Percentiles rank a stretch among this genome's conserved stretches.
Evolutionary conservation across 2,888 invertebrate species (phyloP).

Genomic region (Tiphia femorata): DNA sequence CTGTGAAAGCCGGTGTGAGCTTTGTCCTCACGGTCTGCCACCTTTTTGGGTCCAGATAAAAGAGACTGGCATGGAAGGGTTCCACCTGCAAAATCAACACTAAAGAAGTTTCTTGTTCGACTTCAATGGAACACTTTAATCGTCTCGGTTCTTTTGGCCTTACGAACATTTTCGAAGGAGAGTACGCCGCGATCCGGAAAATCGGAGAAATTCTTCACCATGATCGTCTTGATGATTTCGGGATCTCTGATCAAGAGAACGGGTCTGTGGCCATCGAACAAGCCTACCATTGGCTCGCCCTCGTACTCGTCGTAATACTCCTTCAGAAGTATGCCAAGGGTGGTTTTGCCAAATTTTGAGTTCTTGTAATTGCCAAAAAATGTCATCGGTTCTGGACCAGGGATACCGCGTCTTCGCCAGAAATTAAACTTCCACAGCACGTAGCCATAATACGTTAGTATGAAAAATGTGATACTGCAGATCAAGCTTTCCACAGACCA

Average conservation of each 20-base stretch:
- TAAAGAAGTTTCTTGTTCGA: too few relatives aligned
- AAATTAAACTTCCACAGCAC: conserved; percentile 64
- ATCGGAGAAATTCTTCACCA: conserved; percentile 46
- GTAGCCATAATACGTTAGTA: conserved; percentile 56
- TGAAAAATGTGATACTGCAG: conserved; percentile 12
- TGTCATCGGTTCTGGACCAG: conserved; percentile 61
- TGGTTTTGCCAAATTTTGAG: conserved; percentile 62
- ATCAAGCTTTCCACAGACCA: too few relatives aligned
- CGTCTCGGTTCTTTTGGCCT: too few relatives aligned
- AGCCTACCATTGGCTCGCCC: conserved; percentile 39
- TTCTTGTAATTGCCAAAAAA: conserved; percentile 69
- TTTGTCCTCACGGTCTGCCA: conserved; percentile 69
- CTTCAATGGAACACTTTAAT: too few relatives aligned
- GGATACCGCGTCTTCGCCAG: conserved; percentile 67
- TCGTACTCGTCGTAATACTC: conserved; percentile 19
- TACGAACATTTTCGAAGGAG: conserved; percentile 28
- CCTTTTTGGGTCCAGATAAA: conserved; percentile 62
- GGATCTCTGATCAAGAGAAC: conserved; percentile 44
- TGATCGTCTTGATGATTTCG: conserved; percentile 47
- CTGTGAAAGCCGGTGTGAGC: conserved; percentile 69
- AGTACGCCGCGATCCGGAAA: conserved; percentile 45
- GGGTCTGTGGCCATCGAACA: conserved; percentile 39
- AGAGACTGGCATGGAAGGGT: conserved; percentile 37
- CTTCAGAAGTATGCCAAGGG: conserved; percentile 55
- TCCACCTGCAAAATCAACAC: conserved; percentile 6